phyloP scores from a whole-genome alignment of 2,113 vertebrate genomes.

The Ptilorrhoa leucosticta region DNA sequence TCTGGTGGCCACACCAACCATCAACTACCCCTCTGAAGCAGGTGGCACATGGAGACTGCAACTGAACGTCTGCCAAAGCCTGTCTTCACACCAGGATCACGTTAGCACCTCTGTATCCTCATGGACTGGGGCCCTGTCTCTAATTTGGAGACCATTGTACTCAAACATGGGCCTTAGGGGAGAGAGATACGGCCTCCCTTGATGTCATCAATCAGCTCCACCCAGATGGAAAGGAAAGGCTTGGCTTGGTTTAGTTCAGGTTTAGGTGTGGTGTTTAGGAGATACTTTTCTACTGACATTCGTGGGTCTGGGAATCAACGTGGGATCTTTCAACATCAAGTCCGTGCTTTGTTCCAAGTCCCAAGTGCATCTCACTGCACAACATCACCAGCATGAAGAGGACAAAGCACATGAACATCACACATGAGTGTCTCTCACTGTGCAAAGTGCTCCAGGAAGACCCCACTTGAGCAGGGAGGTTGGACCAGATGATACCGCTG shows the following conservation, averaged over 20 bases:
- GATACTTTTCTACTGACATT: not conserved
- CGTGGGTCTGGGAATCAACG: not conserved
- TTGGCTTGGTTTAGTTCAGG: not conserved
- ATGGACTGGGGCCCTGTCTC: not conserved
- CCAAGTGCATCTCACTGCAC: not conserved
- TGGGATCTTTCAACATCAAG: not conserved
- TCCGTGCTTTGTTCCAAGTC: not conserved
- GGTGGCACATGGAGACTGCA: not conserved
- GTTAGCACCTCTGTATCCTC: not conserved
- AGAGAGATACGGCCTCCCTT: not conserved
- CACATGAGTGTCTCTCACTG: not conserved
- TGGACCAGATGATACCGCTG: not conserved
- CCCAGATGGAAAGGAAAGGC: not conserved
- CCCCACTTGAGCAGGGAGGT: not conserved
- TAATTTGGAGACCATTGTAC: not conserved
- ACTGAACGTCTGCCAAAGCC: not conserved
- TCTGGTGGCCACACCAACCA: not conserved
- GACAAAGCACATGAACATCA: not conserved
- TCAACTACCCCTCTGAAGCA: not conserved
- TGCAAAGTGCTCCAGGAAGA: not conserved
- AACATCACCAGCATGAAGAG: not conserved
- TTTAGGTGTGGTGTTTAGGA: not conserved
- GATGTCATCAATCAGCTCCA: not conserved
- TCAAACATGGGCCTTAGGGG: not conserved
- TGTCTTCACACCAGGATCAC: not conserved